A percentile compares a stretch with the other conserved stretches of the same genome.
Evolutionary conservation across 2,888 invertebrate species (phyloP).

Genomic region (Spilarctia lutea): DNA sequence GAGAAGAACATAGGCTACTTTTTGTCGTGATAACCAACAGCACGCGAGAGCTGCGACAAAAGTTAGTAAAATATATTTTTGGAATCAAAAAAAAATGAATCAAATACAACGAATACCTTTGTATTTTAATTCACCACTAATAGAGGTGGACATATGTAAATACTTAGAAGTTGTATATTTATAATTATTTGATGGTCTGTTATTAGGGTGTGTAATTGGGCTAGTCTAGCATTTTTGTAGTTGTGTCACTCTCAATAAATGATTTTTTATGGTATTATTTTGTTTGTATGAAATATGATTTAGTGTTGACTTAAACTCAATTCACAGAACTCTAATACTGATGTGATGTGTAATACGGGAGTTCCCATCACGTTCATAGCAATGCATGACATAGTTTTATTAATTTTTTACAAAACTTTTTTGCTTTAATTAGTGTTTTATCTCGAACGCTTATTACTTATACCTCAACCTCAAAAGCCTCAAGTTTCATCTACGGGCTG

Average conservation of each 20-base stretch:
- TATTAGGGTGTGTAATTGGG: no score
- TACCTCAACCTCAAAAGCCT: conserved; percentile 36
- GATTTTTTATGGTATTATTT: no score
- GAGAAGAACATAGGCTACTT: no score
- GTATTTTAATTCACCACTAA: no score
- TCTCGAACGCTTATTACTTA: conserved; percentile 34
- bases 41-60: no score
- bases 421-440: neutral
- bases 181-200: no score
- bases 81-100: neutral
- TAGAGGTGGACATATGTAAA: neutral
- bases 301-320: neutral
- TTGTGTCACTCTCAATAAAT: no score
- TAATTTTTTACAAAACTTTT: neutral
- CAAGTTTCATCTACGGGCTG: conserved; percentile 66
- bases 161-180: no score
- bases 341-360: neutral
- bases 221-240: no score
- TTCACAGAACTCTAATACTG: neutral
- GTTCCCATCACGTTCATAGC: neutral
- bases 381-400: no score
- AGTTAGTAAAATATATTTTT: no score
- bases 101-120: neutral
- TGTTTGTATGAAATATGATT: neutral
- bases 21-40: no score